These are phyloP conservation scores for Platycheirus rosarum DNA, from an alignment of 2,888 invertebrate species.

Conservation along the genomic window DNA sequence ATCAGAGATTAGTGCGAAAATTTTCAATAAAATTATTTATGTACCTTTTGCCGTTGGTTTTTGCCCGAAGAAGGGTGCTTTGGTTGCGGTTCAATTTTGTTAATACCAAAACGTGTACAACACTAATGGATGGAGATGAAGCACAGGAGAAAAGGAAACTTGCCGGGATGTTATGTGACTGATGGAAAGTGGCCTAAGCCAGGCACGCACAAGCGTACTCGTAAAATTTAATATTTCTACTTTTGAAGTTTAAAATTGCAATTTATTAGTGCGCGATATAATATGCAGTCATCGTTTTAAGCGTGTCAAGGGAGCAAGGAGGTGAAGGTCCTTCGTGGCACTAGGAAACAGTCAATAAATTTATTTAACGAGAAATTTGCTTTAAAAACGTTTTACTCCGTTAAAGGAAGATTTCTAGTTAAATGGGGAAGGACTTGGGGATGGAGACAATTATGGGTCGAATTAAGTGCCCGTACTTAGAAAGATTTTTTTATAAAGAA, in stretches of 20 bases:
- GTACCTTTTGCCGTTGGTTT: constrained; percentile 44
- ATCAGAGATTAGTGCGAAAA: constrained; percentile 73
- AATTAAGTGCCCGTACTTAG: constrained; percentile 61
- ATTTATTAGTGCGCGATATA: constrained; percentile 62
- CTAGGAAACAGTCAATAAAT: constrained; percentile 63
- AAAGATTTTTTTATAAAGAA: constrained; percentile 47
- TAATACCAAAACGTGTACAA: constrained; percentile 68
- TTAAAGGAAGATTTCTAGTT: constrained; percentile 32
- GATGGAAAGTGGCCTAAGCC: constrained; percentile 53
- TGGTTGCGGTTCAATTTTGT: constrained; percentile 67
- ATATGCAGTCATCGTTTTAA: constrained; percentile 52
- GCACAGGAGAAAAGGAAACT: constrained; percentile 29
- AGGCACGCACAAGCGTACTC: constrained; percentile 67
- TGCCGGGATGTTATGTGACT: constrained; percentile 37
- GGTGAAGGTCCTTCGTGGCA: neutral
- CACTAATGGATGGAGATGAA: constrained; percentile 67
- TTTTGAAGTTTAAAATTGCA: constrained; percentile 68
- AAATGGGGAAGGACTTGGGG: neutral
- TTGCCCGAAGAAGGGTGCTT: constrained; percentile 16
- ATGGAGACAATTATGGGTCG: constrained; percentile 44
- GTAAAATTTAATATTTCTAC: constrained; percentile 74
- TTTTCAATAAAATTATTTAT: constrained; percentile 74
- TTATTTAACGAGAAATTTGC: constrained; percentile 59
- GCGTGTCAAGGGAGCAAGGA: constrained; percentile 14
- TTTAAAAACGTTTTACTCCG: constrained; percentile 56